Base-by-base conservation (phyloP, 2,113 vertebrate genomes). In the Zeus faber region DNA sequence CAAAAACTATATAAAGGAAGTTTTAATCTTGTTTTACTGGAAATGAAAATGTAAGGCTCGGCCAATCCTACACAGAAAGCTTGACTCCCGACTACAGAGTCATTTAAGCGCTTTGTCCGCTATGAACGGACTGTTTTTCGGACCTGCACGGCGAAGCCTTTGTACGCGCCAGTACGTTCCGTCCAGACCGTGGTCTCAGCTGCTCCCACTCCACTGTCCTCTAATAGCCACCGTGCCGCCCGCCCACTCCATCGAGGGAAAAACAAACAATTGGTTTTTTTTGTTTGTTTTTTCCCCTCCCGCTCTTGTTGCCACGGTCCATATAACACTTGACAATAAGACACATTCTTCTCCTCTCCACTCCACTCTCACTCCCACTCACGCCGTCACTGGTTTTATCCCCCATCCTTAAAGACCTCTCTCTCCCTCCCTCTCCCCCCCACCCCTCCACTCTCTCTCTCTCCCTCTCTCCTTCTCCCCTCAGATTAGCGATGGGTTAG, bases 401-500 rank as follows among this genome's bases (percentile, higher is more conserved):
- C 67, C 48, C 70, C 66, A 72, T 55, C 70, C 67, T 69, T 84
- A 82, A 72, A 76, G 75, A 76, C 58, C 26, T 57, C 64, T 74
- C 74, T 80, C 81, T 80, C 62, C 65, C 66, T 73, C 52, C 56
- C 62, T 60, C 46, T 20, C 62, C 64, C 65, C n/a, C 43, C 61
- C 16, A 20, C 64, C 62, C 62, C 54, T 61, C 71, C 43, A 22
- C 54, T 47, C 18, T 26, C 62, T 67, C 73, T 51, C 49, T 70
- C 40, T 55, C 18, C 0, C 66, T 51, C 76, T 86, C 50, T 26
- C 61, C 56, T 53, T 73, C 43, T 53, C 67, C 84, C 80, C 74
- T 77, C 85, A 86, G 86, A 83, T 80, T 77, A 80, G 73, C 52
- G 73, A 60, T 17, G 77, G 75, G 78, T 81, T 73, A 86, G 86